phyloP scores from a whole-genome alignment of 2,113 vertebrate genomes.

The Ameiurus melas region DNA sequence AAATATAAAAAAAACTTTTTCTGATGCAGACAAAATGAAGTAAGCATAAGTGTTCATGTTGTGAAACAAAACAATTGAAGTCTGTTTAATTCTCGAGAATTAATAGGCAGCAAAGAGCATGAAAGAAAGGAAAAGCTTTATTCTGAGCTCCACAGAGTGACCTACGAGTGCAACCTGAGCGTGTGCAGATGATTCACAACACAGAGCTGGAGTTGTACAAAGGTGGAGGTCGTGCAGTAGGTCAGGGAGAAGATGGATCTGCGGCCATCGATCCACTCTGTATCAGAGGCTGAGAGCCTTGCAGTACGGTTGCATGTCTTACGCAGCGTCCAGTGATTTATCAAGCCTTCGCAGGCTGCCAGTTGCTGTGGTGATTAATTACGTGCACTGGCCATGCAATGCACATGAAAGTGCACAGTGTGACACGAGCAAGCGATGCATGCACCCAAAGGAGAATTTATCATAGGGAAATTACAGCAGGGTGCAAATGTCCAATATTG shows the following conservation, averaged over 20 bases:
- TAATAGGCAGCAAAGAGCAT: neutral
- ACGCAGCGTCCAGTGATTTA: slow-evolving; percentile 75
- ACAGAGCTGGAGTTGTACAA: neutral
- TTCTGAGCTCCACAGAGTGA: neutral
- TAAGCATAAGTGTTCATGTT: neutral
- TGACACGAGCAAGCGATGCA: slow-evolving; percentile 66
- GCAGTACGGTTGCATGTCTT: slow-evolving; percentile 66
- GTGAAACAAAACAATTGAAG: neutral
- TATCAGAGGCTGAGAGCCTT: slow-evolving; percentile 75
- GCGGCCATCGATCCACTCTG: slow-evolving; percentile 78
- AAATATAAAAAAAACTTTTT: neutral
- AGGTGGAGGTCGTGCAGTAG: slow-evolving; percentile 31
- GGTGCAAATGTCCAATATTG: neutral
- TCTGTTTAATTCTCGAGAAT: neutral
- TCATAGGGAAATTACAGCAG: slow-evolving; percentile 10
- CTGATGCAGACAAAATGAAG: neutral
- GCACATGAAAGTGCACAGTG: slow-evolving; percentile 54
- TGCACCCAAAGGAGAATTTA: slow-evolving; percentile 38
- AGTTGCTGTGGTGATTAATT: slow-evolving; percentile 69
- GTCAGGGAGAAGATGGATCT: slow-evolving; percentile 75
- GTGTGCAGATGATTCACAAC: slow-evolving; percentile 35
- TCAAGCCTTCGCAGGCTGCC: slow-evolving; percentile 69
- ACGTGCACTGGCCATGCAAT: slow-evolving; percentile 61
- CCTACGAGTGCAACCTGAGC: no score
- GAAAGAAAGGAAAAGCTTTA: neutral